These are phyloP conservation scores for Clarias gariepinus DNA, from an alignment of 2,113 vertebrate genomes.

Conservation along the genomic window DNA sequence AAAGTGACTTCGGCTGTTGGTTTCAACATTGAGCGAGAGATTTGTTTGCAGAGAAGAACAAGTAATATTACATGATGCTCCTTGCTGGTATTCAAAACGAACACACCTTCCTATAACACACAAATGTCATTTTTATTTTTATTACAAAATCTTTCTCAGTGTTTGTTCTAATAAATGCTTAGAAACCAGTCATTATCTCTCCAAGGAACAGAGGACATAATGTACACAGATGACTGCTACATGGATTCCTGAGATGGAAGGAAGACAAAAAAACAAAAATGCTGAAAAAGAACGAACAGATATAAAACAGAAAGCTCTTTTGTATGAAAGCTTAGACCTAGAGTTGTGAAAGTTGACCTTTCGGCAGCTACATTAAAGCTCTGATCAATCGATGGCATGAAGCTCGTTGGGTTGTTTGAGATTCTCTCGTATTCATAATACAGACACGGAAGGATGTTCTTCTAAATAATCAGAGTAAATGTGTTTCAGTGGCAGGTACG, in stretches of 20 bases:
- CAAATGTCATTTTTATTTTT: constrained; percentile 1
- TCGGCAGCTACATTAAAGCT: constrained; percentile 14
- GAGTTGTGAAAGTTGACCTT: constrained; percentile 1
- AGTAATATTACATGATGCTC: constrained; percentile 21
- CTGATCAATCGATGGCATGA: constrained; percentile 27
- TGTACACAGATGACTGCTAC: constrained; percentile 47
- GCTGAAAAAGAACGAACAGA: not conserved
- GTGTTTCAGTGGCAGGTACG: constrained; percentile 42
- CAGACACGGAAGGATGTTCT: constrained; percentile 40
- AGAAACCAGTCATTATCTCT: constrained; percentile 52
- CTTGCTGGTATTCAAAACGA: constrained; percentile 9
- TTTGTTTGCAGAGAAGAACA: not conserved
- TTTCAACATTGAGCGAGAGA: not conserved
- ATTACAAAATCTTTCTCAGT: constrained; percentile 41
- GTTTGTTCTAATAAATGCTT: constrained; percentile 48
- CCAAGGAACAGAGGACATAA: constrained; percentile 47
- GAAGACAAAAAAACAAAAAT: constrained; percentile 25
- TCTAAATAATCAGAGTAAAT: constrained; percentile 39
- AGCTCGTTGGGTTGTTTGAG: constrained; percentile 16
- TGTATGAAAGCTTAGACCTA: not conserved
- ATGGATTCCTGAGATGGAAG: constrained; percentile 54
- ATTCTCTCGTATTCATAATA: constrained; percentile 33
- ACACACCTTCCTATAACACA: not conserved
- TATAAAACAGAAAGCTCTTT: constrained; percentile 26
- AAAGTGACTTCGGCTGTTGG: constrained; percentile 5